phyloP scores from a whole-genome alignment of 2,797 vertebrate genomes.

The Novumbra hubbsi region DNA sequence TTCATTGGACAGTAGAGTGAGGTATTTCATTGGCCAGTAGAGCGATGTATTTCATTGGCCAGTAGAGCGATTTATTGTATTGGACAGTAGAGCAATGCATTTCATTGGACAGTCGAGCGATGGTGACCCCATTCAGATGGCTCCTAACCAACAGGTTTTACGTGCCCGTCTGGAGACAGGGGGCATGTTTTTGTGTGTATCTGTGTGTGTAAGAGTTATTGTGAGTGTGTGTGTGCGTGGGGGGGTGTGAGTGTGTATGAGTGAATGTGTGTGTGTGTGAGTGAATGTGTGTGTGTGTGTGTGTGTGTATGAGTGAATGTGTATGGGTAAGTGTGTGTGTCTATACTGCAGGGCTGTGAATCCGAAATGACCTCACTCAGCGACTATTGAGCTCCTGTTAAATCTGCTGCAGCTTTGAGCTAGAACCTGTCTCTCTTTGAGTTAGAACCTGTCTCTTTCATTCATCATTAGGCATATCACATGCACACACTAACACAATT shows the following conservation, averaged over 20 bases:
- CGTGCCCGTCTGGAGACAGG: too few relatives aligned
- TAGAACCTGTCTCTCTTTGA: constrained; percentile 39
- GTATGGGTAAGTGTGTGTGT: not conserved
- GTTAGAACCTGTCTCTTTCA: constrained; percentile 38
- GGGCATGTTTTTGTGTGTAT: too few relatives aligned
- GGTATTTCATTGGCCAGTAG: too few relatives aligned
- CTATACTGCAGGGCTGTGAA: constrained; percentile 12
- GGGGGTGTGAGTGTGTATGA: too few relatives aligned
- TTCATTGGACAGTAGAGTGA: too few relatives aligned
- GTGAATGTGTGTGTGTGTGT: not conserved
- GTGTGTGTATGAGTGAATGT: not conserved
- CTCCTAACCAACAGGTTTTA: too few relatives aligned
- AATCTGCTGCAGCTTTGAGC: constrained; percentile 40
- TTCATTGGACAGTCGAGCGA: too few relatives aligned
- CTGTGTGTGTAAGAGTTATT: not conserved
- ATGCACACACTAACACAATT: constrained; percentile 13
- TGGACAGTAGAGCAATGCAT: too few relatives aligned
- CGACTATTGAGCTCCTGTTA: constrained; percentile 36
- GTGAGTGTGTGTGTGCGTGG: not conserved
- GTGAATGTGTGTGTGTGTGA: not conserved
- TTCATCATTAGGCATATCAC: constrained; percentile 45
- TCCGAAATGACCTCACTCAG: constrained; percentile 36
- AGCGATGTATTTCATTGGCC: too few relatives aligned
- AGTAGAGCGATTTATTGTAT: too few relatives aligned
- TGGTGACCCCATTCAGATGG: too few relatives aligned